Evolutionary conservation across 1,140 invertebrate species (phyloP), one percentile per base, ranked within the genome.

Genomic region (Panagrolaimus sp.): DNA sequence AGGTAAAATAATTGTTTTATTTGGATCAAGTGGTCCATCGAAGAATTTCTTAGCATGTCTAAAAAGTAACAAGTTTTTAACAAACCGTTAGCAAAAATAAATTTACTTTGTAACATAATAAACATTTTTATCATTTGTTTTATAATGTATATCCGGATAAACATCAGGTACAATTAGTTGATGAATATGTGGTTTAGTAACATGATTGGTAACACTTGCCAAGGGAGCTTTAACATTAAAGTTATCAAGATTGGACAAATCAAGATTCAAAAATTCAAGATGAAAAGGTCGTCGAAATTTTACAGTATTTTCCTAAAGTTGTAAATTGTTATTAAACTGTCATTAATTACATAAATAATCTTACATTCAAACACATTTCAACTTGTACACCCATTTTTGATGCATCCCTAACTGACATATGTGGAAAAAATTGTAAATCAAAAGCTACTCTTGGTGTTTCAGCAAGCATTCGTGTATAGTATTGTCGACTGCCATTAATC

Each of bases 1-100:
- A 4, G 67, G 67, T 5, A 69, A 11, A 44, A 69, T 65, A 43
- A 67, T 67, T 3, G 42, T 44, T 57, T 57, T 57, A 44, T 69
- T 53, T 11, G 27, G 63, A n/a, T 31, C 16, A 16, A 69, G 45
- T 7, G 67, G 67, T 25, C 67, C 67, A 42, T 69, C 67, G 11
- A 69, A 48, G 13, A 69, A 16, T 0, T 43, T 25, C 13, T 53
- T 16, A 11, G 67, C 43, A 23, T 69, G 65, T 9, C 63, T 53
- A 46, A 8, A 45, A 25, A 69, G n/a, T n/a, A n/a, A n/a, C n/a
- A 13, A 11, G n/a, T 16, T 1, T 16, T 9, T 13, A 57, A 23
- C 2, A 11, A 25, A 57, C 7, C 2, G 2, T 38, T 38, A 38
- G 31, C 31, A 38, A 7, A 57, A 57, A 23, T 20, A 57, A 57